A percentile compares a stretch with the other conserved stretches of the same genome.
Evolutionary conservation across 2,888 invertebrate species (phyloP).

Genomic region (Calliphora vomitoria): DNA sequence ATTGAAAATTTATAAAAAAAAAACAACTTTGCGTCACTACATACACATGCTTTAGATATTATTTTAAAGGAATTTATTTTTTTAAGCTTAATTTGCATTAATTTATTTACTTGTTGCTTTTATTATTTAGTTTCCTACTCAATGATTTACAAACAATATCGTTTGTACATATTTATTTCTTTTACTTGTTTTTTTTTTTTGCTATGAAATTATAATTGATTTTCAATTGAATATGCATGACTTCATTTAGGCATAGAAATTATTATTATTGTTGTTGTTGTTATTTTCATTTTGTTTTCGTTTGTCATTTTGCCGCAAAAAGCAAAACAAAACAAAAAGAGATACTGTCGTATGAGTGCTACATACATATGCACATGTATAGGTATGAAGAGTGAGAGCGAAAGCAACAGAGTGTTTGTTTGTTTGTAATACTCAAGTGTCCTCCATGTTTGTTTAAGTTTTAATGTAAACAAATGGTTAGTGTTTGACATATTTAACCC

Average conservation of each 20-base stretch:
- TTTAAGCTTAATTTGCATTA: slow-evolving; percentile 69
- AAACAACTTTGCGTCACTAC: slow-evolving; percentile 20
- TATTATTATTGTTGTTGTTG: slow-evolving; percentile 14
- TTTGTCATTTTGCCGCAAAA: slow-evolving; percentile 28
- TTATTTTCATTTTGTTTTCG: neutral
- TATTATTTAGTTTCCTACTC: slow-evolving; percentile 4
- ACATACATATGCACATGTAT: too few species aligned
- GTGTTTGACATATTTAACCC: neutral
- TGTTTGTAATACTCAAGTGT: neutral
- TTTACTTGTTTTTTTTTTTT: neutral
- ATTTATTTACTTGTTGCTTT: slow-evolving; percentile 47
- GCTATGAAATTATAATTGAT: slow-evolving; percentile 66
- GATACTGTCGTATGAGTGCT: neutral
- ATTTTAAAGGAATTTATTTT: slow-evolving; percentile 41
- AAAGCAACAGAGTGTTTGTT: neutral
- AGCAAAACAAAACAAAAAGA: neutral
- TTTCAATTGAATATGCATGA: slow-evolving; percentile 82
- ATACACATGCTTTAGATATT: slow-evolving; percentile 31
- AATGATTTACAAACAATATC: slow-evolving; percentile 48
- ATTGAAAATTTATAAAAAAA: neutral
- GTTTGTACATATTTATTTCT: slow-evolving; percentile 27
- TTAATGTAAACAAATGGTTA: neutral
- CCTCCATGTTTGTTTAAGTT: neutral
- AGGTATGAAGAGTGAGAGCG: neutral
- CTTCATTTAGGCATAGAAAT: slow-evolving; percentile 80